Percentiles rank a stretch among this genome's conserved stretches.
Conservation (phyloP, 2,113 vertebrate genomes). For the Leucopsar rothschildi region DNA sequence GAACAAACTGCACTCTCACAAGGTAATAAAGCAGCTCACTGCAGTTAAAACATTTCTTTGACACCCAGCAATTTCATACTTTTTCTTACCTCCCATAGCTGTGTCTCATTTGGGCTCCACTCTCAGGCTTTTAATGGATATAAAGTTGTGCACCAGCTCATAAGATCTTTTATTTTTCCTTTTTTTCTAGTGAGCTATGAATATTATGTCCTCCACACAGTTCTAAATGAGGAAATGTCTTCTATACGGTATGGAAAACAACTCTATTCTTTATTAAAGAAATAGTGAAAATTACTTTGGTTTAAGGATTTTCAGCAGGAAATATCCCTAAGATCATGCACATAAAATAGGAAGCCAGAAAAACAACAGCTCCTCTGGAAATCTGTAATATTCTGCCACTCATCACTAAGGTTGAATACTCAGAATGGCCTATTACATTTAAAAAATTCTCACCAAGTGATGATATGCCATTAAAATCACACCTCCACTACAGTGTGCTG, state of each 20-base stretch:
- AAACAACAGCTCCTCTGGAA: not conserved
- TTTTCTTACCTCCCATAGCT: not conserved
- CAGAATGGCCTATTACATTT: not conserved
- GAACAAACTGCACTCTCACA: not conserved
- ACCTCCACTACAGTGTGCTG: not conserved
- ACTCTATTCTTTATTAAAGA: not conserved
- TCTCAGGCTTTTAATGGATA: not conserved
- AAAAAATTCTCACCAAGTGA: not conserved
- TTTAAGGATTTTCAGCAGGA: not conserved
- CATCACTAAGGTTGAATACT: not conserved
- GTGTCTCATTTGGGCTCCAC: not conserved
- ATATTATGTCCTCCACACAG: not conserved
- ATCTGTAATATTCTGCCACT: not conserved
- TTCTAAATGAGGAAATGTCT: not conserved
- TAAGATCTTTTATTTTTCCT: not conserved
- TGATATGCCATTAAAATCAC: not conserved
- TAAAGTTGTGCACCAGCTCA: not conserved
- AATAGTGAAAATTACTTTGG: not conserved
- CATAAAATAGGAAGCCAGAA: not conserved
- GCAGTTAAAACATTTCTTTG: not conserved
- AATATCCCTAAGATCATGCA: not conserved
- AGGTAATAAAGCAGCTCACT: not conserved
- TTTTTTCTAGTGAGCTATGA: not conserved
- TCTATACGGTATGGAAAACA: not conserved
- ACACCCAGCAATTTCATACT: not conserved